Percentiles rank a stretch among this genome's conserved stretches.
phyloP scores from a whole-genome alignment of 53 echinoderm and acorn worm species.

The Temnopleurus reevesii region DNA sequence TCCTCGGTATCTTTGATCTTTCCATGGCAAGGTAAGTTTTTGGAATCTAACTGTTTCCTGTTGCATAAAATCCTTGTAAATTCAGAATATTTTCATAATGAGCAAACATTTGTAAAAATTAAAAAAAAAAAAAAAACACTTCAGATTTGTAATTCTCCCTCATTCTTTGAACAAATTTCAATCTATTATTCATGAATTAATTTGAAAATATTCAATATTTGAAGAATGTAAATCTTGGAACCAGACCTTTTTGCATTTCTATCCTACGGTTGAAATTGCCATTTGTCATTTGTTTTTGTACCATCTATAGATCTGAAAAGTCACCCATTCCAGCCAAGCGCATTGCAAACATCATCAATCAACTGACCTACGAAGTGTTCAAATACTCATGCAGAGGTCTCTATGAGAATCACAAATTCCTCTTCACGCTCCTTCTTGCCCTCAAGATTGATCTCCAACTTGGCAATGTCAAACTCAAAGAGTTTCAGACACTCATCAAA shows the following conservation, averaged over 20 bases:
- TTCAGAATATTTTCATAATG: too few species aligned
- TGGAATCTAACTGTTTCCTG: too few species aligned
- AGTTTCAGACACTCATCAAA: slow-evolving; percentile 98
- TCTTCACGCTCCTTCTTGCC: slow-evolving; percentile 93
- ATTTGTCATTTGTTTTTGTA: background rate
- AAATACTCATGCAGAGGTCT: slow-evolving; percentile 97
- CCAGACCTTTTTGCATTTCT: too few species aligned
- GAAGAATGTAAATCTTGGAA: background rate
- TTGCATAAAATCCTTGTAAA: too few species aligned
- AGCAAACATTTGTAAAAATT: too few species aligned
- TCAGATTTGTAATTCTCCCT: too few species aligned
- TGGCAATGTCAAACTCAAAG: slow-evolving; percentile 81
- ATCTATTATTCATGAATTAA: too few species aligned
- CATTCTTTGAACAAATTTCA: too few species aligned
- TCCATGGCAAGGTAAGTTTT: slow-evolving; percentile 93
- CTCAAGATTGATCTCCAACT: slow-evolving; percentile 95
- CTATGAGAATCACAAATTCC: slow-evolving; percentile 98
- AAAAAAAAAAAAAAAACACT: too few species aligned
- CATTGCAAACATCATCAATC: slow-evolving; percentile 92
- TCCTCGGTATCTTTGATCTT: slow-evolving; percentile 96
- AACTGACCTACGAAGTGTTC: slow-evolving; percentile 95
- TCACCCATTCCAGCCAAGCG: slow-evolving; percentile 96
- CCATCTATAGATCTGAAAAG: slow-evolving; percentile 73
- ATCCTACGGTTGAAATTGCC: background rate
- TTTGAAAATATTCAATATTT: too few species aligned